Conservation (phyloP, 2,888 invertebrate genomes). For the Andrena marginata region DNA sequence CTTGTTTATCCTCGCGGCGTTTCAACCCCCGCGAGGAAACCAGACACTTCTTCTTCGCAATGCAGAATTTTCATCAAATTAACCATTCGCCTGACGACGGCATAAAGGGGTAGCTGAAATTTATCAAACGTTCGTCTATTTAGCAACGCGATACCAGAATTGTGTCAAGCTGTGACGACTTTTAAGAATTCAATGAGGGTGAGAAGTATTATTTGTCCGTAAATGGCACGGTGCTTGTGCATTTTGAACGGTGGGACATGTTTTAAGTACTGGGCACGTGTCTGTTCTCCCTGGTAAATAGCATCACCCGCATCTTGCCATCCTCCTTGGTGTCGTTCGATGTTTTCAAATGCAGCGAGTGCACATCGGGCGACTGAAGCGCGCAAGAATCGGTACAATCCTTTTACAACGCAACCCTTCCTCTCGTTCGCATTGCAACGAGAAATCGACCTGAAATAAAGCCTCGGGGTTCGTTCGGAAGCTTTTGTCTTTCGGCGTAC, state of each 20-base stretch:
- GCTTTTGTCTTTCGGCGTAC: constrained; percentile 49
- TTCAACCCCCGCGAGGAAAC: constrained; percentile 3
- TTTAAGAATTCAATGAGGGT: no score
- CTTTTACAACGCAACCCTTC: constrained; percentile 32
- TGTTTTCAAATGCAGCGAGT: constrained; percentile 3
- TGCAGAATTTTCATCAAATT: constrained; percentile 50
- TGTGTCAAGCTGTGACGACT: no score
- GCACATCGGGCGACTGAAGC: not conserved
- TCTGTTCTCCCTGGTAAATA: no score
- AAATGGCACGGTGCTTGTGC: no score
- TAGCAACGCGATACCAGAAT: no score
- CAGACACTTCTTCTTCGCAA: constrained; percentile 16
- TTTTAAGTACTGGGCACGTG: no score
- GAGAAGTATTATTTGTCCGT: no score
- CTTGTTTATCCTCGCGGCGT: constrained; percentile 41
- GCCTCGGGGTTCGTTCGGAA: constrained; percentile 16
- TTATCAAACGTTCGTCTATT: constrained; percentile 22
- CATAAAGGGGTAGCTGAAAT: constrained; percentile 33
- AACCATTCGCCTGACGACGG: constrained; percentile 32
- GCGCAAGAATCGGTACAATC: constrained; percentile 34
- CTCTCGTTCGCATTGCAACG: constrained; percentile 30
- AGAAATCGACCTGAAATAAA: constrained; percentile 54
- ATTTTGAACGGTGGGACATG: no score
- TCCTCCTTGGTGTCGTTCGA: not conserved
- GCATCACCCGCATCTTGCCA: no score